A percentile compares a stretch with the other conserved stretches of the same genome.
These are phyloP conservation scores for Platygyra sinensis DNA, from an alignment of 64 coral and sea anemone genomes.

Conservation along the genomic window DNA sequence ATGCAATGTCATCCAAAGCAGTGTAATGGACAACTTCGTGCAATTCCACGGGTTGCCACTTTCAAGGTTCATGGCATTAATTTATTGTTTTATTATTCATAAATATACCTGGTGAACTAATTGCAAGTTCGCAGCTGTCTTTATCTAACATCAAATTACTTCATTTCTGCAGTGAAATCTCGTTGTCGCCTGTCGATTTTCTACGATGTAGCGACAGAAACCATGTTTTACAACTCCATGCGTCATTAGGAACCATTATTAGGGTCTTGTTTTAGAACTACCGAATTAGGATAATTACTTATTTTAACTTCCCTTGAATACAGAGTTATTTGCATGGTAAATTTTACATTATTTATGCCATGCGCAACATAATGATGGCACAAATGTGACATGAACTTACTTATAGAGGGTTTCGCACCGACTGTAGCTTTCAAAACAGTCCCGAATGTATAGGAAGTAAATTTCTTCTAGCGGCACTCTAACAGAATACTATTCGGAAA, in stretches of 20 bases:
- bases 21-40: neutral
- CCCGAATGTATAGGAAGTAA: neutral
- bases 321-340: neutral
- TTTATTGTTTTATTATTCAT: slow-evolving; percentile 27
- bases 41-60: neutral
- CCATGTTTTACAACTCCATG: slow-evolving; percentile 9
- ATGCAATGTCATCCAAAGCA: neutral
- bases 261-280: neutral
- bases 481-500: neutral
- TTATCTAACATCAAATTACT: neutral
- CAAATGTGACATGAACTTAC: neutral
- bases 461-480: neutral
- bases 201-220: neutral
- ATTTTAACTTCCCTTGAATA: neutral
- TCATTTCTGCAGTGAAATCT: neutral
- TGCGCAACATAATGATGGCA: neutral
- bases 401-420: neutral
- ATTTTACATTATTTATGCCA: neutral
- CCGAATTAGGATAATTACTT: neutral
- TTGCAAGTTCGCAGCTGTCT: slow-evolving; percentile 4
- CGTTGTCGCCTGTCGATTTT: neutral
- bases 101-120: neutral
- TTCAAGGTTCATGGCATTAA: slow-evolving; percentile 13
- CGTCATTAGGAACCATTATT: neutral
- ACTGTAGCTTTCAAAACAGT: neutral